These are phyloP conservation scores for Scortum barcoo DNA, from an alignment of 2,113 vertebrate species.

Conservation along the genomic window DNA sequence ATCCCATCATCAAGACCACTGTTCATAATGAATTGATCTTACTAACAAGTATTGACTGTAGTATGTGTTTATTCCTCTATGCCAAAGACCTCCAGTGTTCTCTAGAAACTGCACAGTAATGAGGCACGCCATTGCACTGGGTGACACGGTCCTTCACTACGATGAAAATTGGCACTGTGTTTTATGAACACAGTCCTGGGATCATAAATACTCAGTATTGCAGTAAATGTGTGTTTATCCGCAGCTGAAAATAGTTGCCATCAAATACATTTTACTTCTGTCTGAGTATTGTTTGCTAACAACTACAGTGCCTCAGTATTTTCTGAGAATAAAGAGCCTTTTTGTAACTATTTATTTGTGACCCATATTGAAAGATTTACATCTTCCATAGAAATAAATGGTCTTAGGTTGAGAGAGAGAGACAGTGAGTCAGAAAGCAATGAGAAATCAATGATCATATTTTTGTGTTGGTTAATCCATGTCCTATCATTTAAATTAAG, in stretches of 20 bases:
- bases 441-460: neutral
- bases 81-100: neutral
- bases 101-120: neutral
- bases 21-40: neutral
- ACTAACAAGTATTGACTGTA: neutral
- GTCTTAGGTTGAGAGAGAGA: neutral
- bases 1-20: neutral
- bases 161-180: neutral
- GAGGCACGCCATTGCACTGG: neutral
- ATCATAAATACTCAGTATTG: neutral
- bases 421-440: neutral
- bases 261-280: neutral
- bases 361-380: neutral
- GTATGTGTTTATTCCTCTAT: neutral
- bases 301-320: neutral
- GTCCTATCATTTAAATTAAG: constrained; percentile 7
- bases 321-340: neutral
- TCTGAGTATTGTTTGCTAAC: neutral
- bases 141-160: neutral
- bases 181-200: neutral
- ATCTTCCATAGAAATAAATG: neutral
- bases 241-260: neutral
- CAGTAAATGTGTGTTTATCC: neutral
- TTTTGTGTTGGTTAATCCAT: constrained; percentile 12
- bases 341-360: neutral